Conservation (phyloP, 2,888 invertebrate species). For the Therioaphis trifolii region DNA sequence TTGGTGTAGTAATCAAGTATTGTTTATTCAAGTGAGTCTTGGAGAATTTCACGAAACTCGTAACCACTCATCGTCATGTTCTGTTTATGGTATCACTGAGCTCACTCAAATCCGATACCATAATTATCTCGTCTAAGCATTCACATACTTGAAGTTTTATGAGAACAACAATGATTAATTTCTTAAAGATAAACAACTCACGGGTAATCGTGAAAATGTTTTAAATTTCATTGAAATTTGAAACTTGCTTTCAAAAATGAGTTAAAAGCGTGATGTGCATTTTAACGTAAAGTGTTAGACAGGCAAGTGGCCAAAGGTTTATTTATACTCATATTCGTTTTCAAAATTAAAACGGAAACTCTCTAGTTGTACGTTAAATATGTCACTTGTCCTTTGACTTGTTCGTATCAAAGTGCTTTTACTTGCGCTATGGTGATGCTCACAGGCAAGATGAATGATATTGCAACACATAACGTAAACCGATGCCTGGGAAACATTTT, state of each 20-base stretch:
- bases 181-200: not conserved
- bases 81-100: too few species aligned
- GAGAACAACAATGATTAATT: not conserved
- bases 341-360: not conserved
- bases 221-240: constrained; percentile 6
- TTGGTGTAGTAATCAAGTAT: too few species aligned
- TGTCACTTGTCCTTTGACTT: not conserved
- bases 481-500: too few species aligned
- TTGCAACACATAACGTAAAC: too few species aligned
- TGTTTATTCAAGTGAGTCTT: too few species aligned
- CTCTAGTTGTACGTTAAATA: not conserved
- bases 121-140: not conserved
- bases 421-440: too few species aligned
- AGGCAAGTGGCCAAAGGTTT: not conserved
- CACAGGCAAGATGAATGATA: too few species aligned
- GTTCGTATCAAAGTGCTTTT: not conserved
- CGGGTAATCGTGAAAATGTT: not conserved
- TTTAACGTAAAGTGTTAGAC: not conserved
- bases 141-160: not conserved
- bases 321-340: not conserved
- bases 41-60: too few species aligned
- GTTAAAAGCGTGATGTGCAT: not conserved
- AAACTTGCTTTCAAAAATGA: not conserved
- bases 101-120: not conserved
- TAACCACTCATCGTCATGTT: too few species aligned